phyloP scores from a whole-genome alignment of 2,797 vertebrate species.

The Epinephelus coioides region DNA sequence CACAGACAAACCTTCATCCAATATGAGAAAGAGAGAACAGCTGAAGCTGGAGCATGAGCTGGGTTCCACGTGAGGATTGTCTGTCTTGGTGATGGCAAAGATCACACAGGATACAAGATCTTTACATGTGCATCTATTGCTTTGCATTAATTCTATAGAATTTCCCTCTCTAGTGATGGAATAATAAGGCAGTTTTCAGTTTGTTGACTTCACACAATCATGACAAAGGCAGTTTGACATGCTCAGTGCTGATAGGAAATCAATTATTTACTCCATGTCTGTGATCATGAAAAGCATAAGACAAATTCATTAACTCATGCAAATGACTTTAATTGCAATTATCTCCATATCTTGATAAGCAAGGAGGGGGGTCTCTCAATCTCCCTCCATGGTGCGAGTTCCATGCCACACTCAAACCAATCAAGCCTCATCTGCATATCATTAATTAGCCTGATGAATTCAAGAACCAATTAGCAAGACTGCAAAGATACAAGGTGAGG shows the following conservation, averaged over 20 bases:
- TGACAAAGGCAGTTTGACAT: conserved; percentile 46
- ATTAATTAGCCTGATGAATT: conserved; percentile 83
- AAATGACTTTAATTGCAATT: conserved; percentile 86
- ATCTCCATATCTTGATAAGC: conserved; percentile 84
- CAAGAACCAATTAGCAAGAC: conserved; percentile 80
- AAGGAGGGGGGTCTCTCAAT: conserved; percentile 66
- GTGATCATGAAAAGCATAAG: conserved; percentile 76
- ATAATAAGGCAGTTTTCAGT: conserved; percentile 1
- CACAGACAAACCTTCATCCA: too few relatives aligned
- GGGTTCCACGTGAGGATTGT: too few relatives aligned
- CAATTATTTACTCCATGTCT: conserved; percentile 78
- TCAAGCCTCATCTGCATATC: conserved; percentile 84
- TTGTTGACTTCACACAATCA: conserved; percentile 18
- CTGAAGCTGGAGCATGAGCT: too few relatives aligned
- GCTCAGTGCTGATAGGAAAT: conserved; percentile 70
- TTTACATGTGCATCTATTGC: not conserved
- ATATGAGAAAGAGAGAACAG: too few relatives aligned
- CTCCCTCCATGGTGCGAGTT: conserved; percentile 74
- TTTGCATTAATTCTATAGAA: not conserved
- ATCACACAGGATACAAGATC: not conserved
- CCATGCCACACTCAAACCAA: conserved; percentile 78
- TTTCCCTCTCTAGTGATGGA: not conserved
- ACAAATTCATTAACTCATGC: conserved; percentile 86
- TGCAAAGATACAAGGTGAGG: conserved; percentile 47
- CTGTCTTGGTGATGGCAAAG: too few relatives aligned